Evolutionary conservation across 1,140 invertebrate species (phyloP).

Genomic region (Reticulitermes speratus): DNA sequence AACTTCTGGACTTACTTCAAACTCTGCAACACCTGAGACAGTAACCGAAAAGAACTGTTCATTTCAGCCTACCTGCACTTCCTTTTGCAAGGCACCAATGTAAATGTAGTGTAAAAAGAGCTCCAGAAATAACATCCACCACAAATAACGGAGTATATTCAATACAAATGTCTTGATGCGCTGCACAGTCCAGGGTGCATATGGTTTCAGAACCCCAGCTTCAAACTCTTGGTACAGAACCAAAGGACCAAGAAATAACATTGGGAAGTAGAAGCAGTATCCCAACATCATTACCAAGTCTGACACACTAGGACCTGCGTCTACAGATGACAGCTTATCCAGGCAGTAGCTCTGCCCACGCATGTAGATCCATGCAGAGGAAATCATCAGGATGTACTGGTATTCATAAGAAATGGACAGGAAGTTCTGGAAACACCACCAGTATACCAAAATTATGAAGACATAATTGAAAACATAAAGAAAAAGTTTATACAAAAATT

Average conservation of each 20-base stretch:
- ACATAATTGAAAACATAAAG: too few relatives aligned
- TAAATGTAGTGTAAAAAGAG: not conserved
- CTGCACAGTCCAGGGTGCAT: not conserved
- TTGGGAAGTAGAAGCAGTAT: conserved; percentile 17
- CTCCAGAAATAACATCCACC: not conserved
- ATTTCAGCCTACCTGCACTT: not conserved
- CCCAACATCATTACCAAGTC: not conserved
- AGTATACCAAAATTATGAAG: too few relatives aligned
- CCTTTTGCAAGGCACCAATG: not conserved
- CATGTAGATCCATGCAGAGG: not conserved
- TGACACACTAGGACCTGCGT: not conserved
- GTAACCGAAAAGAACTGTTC: too few relatives aligned
- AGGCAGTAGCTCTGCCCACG: not conserved
- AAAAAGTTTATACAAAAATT: too few relatives aligned
- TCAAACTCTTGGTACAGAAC: conserved; percentile 13
- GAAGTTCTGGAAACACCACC: not conserved
- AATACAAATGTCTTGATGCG: not conserved
- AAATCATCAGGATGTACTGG: conserved; percentile 6
- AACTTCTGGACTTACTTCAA: too few relatives aligned
- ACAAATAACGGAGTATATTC: not conserved
- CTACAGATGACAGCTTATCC: not conserved
- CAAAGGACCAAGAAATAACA: not conserved
- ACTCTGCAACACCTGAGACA: too few relatives aligned
- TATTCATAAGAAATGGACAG: not conserved
- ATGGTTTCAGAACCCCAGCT: conserved; percentile 1